These are phyloP conservation scores for Cavia aperea DNA, from an alignment of 2,113 vertebrate genomes.

Conservation along the genomic window DNA sequence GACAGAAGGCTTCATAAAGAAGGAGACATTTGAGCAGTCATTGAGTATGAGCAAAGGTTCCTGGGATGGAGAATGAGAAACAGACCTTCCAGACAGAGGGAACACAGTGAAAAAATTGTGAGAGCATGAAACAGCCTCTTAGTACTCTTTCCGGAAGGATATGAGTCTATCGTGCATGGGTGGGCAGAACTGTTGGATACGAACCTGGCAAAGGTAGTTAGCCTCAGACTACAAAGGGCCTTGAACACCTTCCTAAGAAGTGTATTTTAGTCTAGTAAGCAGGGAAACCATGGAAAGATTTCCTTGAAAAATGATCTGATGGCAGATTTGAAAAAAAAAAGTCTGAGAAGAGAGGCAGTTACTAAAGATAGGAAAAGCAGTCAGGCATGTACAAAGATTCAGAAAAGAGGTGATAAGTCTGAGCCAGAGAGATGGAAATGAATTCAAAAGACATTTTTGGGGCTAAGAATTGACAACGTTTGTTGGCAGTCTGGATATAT, in stretches of 20 bases:
- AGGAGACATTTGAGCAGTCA: not conserved
- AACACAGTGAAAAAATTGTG: not conserved
- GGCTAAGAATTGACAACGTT: not conserved
- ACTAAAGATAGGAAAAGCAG: not conserved
- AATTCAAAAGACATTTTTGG: not conserved
- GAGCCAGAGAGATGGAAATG: not conserved
- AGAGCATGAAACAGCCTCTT: too few relatives aligned
- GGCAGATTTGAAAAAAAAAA: not conserved
- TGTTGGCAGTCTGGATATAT: not conserved
- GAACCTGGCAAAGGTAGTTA: not conserved
- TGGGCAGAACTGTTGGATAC: not conserved
- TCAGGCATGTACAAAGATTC: slow-evolving; percentile 3
- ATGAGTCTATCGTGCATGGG: not conserved
- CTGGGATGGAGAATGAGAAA: not conserved
- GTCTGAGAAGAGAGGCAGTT: not conserved
- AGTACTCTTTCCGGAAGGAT: not conserved
- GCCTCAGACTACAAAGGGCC: not conserved
- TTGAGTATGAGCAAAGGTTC: not conserved
- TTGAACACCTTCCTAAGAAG: slow-evolving; percentile 12
- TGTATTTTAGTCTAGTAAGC: not conserved
- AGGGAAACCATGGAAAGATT: slow-evolving; percentile 12
- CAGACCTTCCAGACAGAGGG: not conserved
- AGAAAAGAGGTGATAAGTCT: slow-evolving; percentile 9
- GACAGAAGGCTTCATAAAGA: not conserved
- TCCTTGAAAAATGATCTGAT: slow-evolving; percentile 39